These are phyloP conservation scores for Haemorhous mexicanus DNA, from an alignment of 2,113 vertebrate species.

Conservation along the genomic window DNA sequence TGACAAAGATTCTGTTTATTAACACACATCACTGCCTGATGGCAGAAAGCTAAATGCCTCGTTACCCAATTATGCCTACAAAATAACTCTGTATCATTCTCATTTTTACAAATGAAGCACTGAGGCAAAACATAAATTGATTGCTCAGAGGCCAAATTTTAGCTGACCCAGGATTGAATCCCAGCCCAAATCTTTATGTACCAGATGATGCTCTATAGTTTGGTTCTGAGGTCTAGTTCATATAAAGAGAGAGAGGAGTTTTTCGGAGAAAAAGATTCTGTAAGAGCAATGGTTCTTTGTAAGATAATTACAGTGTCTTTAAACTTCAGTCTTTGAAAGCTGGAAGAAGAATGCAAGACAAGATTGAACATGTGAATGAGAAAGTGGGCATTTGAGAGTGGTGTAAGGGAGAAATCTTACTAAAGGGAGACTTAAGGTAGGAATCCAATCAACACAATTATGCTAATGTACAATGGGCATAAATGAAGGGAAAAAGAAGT, in stretches of 20 bases:
- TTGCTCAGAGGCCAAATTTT: background rate
- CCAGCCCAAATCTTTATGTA: background rate
- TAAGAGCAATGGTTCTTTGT: background rate
- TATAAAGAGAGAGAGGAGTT: background rate
- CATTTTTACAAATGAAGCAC: slow-evolving; percentile 1
- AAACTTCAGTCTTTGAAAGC: background rate
- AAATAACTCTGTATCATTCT: background rate
- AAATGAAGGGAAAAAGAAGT: background rate
- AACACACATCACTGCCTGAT: background rate
- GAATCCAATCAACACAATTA: background rate
- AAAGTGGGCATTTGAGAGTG: background rate
- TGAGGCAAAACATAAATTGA: slow-evolving; percentile 13
- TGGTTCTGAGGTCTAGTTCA: background rate
- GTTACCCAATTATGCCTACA: background rate
- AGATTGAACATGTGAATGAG: background rate
- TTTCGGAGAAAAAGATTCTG: background rate
- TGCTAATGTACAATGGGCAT: background rate
- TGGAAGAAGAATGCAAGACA: background rate
- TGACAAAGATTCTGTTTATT: background rate
- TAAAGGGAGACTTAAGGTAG: background rate
- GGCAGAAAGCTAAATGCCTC: slow-evolving; percentile 4
- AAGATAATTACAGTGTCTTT: background rate
- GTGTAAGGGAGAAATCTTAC: background rate
- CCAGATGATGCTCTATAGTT: background rate
- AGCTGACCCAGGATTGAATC: background rate